phyloP scores from a whole-genome alignment of 2,113 vertebrate genomes.

The Brienomyrus brachyistius region DNA sequence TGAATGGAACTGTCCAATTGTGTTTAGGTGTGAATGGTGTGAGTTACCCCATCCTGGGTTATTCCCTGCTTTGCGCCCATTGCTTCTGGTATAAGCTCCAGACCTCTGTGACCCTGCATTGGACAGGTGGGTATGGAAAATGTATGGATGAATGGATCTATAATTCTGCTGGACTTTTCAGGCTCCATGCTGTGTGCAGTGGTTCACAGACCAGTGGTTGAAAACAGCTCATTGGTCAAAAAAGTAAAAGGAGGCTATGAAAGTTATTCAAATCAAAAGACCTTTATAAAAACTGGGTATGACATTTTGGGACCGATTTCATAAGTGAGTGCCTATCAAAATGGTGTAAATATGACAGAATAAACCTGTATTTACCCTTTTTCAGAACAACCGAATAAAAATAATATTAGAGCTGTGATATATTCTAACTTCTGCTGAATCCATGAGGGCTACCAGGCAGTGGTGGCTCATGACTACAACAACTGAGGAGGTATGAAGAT shows the following conservation, averaged over 20 bases:
- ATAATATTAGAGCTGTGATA: not conserved
- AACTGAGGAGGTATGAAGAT: not conserved
- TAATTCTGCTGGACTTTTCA: no score
- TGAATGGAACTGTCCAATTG: not conserved
- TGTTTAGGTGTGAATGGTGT: not conserved
- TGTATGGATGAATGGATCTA: no score
- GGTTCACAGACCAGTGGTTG: no score
- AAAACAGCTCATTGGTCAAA: no score
- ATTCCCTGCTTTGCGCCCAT: not conserved
- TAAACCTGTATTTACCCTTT: not conserved
- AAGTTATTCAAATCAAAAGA: not conserved
- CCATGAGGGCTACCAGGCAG: not conserved
- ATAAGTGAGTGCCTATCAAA: not conserved
- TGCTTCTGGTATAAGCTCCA: not conserved
- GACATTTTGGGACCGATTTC: not conserved
- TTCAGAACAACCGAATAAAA: not conserved
- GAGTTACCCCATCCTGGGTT: not conserved
- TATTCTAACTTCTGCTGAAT: not conserved
- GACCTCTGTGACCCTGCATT: not conserved
- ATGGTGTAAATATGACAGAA: not conserved
- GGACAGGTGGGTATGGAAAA: not conserved
- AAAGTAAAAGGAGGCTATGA: no score
- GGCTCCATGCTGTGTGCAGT: no score
- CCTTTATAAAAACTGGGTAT: not conserved
- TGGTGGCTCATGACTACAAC: not conserved